These are phyloP conservation scores for Cyprinodon diabolis DNA, from an alignment of 2,797 vertebrate species.

Conservation along the genomic window DNA sequence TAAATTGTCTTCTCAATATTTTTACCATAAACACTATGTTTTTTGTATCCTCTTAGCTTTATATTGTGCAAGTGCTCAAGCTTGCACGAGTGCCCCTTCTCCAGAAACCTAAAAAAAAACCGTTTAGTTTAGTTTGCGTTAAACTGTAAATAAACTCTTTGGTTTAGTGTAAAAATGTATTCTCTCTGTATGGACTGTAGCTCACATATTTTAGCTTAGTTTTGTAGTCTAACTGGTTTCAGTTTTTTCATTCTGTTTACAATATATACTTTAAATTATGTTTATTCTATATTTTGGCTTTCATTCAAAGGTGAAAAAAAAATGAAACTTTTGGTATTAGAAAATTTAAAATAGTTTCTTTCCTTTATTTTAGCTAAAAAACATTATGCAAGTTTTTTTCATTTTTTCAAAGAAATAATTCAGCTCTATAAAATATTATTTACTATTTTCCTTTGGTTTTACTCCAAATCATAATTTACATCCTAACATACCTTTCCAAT, in stretches of 20 bases:
- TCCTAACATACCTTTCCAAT: too few relatives aligned
- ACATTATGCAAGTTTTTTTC: too few relatives aligned
- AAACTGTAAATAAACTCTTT: neutral
- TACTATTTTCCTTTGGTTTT: neutral
- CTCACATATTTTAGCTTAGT: neutral
- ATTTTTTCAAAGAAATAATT: too few relatives aligned
- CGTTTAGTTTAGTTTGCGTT: neutral
- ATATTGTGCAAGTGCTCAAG: neutral
- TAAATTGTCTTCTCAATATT: neutral
- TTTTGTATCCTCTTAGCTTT: neutral
- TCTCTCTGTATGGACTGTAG: too few relatives aligned
- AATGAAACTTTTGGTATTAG: too few relatives aligned
- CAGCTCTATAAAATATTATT: too few relatives aligned
- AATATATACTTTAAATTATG: too few relatives aligned
- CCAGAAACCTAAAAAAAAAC: neutral
- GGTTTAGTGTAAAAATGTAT: neutral
- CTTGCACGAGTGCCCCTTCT: neutral
- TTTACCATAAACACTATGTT: neutral
- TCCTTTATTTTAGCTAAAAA: too few relatives aligned
- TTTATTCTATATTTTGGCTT: neutral
- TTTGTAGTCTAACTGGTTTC: neutral
- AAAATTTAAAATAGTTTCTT: neutral
- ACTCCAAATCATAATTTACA: neutral
- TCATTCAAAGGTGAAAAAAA: too few relatives aligned
- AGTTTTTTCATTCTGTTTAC: too few relatives aligned